These are phyloP conservation scores for Artemisiospiza belli DNA, from an alignment of 2,113 vertebrate species.

Conservation along the genomic window DNA sequence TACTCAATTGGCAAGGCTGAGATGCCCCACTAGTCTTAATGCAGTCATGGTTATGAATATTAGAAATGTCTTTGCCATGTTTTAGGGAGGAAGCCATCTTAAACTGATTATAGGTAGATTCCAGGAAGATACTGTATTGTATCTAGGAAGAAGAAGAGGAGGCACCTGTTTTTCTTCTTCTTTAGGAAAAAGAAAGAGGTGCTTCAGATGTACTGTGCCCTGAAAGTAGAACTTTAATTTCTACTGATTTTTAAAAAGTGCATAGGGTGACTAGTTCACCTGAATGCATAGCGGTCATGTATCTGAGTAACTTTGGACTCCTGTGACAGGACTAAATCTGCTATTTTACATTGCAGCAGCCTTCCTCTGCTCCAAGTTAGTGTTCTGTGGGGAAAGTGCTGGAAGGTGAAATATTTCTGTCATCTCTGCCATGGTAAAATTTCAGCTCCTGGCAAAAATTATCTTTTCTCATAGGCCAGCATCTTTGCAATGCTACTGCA, in stretches of 20 bases:
- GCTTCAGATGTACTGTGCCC: background rate
- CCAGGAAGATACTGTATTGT: background rate
- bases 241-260: background rate
- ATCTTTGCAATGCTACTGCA: background rate
- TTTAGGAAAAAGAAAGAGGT: background rate
- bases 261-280: background rate
- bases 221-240: background rate
- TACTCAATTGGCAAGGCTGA: background rate
- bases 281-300: background rate
- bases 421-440: background rate
- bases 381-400: background rate
- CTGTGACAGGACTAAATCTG: background rate
- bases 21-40: background rate
- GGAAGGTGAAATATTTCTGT: background rate
- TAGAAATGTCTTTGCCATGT: background rate
- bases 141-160: background rate
- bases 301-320: background rate
- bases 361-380: fast-evolving
- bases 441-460: background rate
- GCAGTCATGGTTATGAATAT: background rate
- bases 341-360: background rate
- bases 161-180: background rate
- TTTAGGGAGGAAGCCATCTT: background rate
- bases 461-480: background rate
- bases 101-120: background rate